Base-by-base conservation (phyloP, 2,113 vertebrate species). In the Catagonus wagneri region DNA sequence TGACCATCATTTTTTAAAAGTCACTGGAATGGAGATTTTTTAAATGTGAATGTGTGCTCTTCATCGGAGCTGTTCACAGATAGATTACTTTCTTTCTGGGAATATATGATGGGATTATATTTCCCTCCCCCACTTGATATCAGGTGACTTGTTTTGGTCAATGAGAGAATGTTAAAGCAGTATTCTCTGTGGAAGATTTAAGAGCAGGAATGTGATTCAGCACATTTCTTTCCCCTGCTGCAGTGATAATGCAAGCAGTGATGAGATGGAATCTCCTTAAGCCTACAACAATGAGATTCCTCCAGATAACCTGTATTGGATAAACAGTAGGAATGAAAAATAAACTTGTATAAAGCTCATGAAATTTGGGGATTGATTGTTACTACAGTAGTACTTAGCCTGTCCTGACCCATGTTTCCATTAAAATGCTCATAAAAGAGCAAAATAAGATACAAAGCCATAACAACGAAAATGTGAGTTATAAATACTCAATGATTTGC, bases 401-500 rank as follows among this genome's bases (percentile, higher is more conserved):
- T 93, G 81, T 69, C 14, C 29, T 92, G 36, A 90, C 6, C 29
- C 25, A 39, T 39, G 23, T 78, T 92, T 84, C 44, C 29, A 92
- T 84, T 93, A 93, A 89, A 94, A 96, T 93, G 68, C 19, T 93
- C 32, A 52, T 61, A 66, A 97, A 93, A 96, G 39, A 86, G 27
- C 9, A 69, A 89, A 95, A 94, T 85, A 90, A 96, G 27, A 89
- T 86, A 71, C 3, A 93, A 72, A 94, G 15, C 3, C 44, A 72
- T 66, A 19, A 11, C n/a, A 91, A 50, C n/a, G 19, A 69, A 88
- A 92, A 88, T 61, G 50, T 58, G 44, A 66, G 3, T 71, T n/a
- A n/a, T n/a, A n/a, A 92, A 78, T 58, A 50, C 17, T 27, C 23
- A 96, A 58, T n/a, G 22, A 94, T 60, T 95, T 83, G 44, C 66